Conservation (phyloP, 1,140 invertebrate genomes). For the Sinonovacula constricta region DNA sequence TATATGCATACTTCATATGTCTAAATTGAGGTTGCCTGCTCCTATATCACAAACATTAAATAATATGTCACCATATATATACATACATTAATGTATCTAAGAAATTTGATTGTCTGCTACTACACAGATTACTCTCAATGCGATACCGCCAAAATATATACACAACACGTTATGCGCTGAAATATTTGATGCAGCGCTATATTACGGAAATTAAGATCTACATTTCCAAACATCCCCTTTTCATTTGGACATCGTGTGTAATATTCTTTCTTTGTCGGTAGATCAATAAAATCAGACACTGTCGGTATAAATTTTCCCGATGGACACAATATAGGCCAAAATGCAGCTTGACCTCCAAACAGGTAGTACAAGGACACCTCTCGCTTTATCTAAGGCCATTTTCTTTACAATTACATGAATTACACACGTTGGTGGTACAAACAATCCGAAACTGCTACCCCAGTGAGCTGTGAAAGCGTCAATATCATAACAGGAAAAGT, state of each 20-base stretch:
- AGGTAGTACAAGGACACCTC: background rate
- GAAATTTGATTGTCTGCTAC: too few species aligned
- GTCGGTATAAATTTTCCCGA: background rate
- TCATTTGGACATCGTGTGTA: constrained; percentile 3
- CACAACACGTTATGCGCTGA: too few species aligned
- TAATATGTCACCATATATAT: too few species aligned
- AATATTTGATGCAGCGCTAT: too few species aligned
- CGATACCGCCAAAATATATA: too few species aligned
- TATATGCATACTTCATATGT: too few species aligned
- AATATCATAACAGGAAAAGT: background rate
- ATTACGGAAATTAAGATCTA: background rate
- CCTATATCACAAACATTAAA: too few species aligned
- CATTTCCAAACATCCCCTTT: constrained; percentile 8
- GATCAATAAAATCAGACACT: background rate
- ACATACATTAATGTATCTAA: too few species aligned
- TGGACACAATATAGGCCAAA: constrained; percentile 16
- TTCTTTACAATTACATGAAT: constrained; percentile 9
- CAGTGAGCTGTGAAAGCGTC: constrained; percentile 5
- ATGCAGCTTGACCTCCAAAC: constrained; percentile 13
- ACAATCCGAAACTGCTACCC: background rate
- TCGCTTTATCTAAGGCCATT: constrained; percentile 5
- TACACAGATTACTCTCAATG: too few species aligned
- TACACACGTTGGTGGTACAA: background rate
- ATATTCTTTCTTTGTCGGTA: background rate
- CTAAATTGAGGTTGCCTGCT: too few species aligned